Evolutionary conservation across 1,140 invertebrate genomes (phyloP).

Genomic region (Temnothorax curvispinosus): DNA sequence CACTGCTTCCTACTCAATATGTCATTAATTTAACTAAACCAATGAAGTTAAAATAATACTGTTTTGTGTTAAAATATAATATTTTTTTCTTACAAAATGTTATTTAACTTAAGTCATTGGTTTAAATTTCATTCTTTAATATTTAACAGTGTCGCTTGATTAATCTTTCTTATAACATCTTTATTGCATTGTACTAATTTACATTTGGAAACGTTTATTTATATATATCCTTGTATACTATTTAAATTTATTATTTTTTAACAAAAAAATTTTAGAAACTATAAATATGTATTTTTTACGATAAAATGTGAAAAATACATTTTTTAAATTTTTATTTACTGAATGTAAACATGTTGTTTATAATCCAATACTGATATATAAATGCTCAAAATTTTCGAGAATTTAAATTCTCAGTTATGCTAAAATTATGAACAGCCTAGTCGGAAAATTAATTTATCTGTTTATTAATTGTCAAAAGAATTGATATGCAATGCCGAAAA

Average conservation of each 20-base stretch:
- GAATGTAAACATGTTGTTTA: not conserved
- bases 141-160: not conserved
- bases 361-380: not conserved
- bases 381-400: not conserved
- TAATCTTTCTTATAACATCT: not conserved
- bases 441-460: not conserved
- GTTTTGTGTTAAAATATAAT: too few relatives aligned
- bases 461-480: not conserved
- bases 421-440: not conserved
- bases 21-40: too few relatives aligned
- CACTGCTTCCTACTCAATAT: too few relatives aligned
- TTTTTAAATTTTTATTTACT: not conserved
- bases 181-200: not conserved
- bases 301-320: not conserved
- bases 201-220: not conserved
- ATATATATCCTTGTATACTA: not conserved
- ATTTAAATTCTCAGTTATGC: not conserved
- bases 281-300: conserved; percentile 9
- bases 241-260: not conserved
- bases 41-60: too few relatives aligned
- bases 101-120: too few relatives aligned
- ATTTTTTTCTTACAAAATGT: too few relatives aligned
- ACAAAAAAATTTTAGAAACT: not conserved
- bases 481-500: not conserved
- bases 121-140: too few relatives aligned